Evolutionary conservation across 2,797 vertebrate species (phyloP), one percentile per base, ranked within the genome.

Genomic region (Menidia menidia): DNA sequence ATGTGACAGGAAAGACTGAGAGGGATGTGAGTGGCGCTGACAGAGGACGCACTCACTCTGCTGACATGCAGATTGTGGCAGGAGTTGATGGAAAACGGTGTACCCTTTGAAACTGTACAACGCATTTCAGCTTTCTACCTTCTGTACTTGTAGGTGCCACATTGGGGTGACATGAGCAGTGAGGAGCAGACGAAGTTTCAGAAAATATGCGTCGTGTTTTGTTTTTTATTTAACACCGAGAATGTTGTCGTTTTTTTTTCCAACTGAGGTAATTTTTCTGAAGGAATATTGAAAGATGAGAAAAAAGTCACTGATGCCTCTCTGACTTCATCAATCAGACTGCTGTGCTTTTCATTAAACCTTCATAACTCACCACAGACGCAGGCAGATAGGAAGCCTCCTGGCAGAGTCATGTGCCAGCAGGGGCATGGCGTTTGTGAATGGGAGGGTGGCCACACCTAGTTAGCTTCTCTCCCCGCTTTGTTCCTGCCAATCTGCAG

Each of bases 371-470:
- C 78, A 66, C 79, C 69, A 68, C 86, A 84, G 82, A 68, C 65
- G 64, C 69, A 78, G 68, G 60, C 75, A 77, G 75, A 83, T 78
- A 58, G 48, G 81, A 89, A 69, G 81, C 83, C 79, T 85, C 74
- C 73, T 70, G 60, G 78, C 85, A 81, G 73, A 59, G 56, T 7
- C 31, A 57, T 48, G 71, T 63, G 73, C 77, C 80, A 81, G 51
- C 57, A 39, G 60, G 80, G 83, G 86, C 87, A 89, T 83, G 77
- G 88, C 78, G 71, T 71, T 83, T 86, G 73, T 84, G 89, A 90
- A 88, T 69, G 64, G 72, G 74, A 81, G 80, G 67, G 86, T 92
- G 88, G 79, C 87, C 83, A 54, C 70, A 73, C 71, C 77, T 79
- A 77, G 86, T 89, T 87, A 80, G 78, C 76, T 83, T 78, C 73